Evolutionary conservation across 2,888 invertebrate genomes (phyloP).

Genomic region (Macaria liturata): DNA sequence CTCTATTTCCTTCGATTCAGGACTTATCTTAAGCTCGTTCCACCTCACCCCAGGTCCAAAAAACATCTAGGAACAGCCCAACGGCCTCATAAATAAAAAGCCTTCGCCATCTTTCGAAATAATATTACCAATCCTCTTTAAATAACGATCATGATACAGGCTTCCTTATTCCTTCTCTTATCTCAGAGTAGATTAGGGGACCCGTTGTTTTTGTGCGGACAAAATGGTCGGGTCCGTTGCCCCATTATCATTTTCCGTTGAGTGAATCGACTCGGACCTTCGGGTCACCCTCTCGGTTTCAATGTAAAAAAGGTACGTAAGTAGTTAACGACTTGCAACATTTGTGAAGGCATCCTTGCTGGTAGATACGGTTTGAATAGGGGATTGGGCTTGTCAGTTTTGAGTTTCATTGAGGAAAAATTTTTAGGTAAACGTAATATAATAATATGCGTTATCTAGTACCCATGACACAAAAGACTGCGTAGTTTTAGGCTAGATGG

Average conservation of each 20-base stretch:
- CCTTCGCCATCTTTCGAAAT: constrained; percentile 21
- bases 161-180: constrained; percentile 28
- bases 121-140: constrained; percentile 26
- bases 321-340: constrained; percentile 30
- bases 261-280: constrained; percentile 43
- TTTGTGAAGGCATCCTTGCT: constrained; percentile 21
- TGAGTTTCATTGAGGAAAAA: not conserved
- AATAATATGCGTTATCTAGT: too few species aligned
- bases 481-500: too few species aligned
- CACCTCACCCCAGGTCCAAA: not conserved
- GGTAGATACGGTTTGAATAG: constrained; percentile 7
- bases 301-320: constrained; percentile 31
- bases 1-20: too few species aligned
- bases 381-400: constrained; percentile 4
- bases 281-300: constrained; percentile 27
- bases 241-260: constrained; percentile 65
- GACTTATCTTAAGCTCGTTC: constrained; percentile 7
- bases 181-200: constrained; percentile 56
- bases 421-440: too few species aligned
- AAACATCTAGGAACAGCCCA: constrained; percentile 6
- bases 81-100: constrained; percentile 6
- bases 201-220: constrained; percentile 61
- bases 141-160: constrained; percentile 29
- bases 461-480: too few species aligned
- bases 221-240: constrained; percentile 53